Conservation (phyloP, 92 coral and sea anemone genomes). For the Epizoanthus fatuus region DNA sequence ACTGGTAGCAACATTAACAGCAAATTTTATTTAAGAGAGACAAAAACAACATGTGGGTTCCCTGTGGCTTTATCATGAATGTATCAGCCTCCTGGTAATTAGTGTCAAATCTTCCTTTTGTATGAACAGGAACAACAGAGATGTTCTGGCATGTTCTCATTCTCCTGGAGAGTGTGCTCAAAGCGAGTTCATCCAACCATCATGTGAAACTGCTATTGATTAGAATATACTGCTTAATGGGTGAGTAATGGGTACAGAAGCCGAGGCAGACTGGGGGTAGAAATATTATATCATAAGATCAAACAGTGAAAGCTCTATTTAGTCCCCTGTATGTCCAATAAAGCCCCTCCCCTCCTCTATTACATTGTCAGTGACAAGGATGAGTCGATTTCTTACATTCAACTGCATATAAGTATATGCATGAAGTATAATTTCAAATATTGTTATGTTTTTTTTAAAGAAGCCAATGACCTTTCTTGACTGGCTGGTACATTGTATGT, state of each 20-base stretch:
- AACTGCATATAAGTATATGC: background rate
- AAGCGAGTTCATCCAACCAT: conserved; percentile 91
- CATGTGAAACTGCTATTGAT: conserved; percentile 86
- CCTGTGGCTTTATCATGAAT: no score
- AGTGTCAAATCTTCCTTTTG: background rate
- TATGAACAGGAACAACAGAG: conserved; percentile 57
- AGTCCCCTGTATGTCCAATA: no score
- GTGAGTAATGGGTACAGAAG: conserved; percentile 55
- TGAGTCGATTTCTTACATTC: background rate
- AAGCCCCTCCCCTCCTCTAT: background rate
- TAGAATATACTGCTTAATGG: conserved; percentile 86
- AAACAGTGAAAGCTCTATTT: no score
- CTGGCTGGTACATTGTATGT: no score
- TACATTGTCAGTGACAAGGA: background rate
- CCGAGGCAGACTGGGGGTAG: background rate
- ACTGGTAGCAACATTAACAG: no score
- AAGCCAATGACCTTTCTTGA: no score
- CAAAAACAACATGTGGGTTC: no score
- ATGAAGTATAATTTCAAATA: no score
- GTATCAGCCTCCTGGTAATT: no score
- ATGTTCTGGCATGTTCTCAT: conserved; percentile 93
- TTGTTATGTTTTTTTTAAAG: no score
- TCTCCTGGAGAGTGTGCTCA: conserved; percentile 88
- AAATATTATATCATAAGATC: background rate
- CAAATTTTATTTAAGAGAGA: no score